phyloP scores from a whole-genome alignment of 2,113 vertebrate genomes.

The Labeo catla region DNA sequence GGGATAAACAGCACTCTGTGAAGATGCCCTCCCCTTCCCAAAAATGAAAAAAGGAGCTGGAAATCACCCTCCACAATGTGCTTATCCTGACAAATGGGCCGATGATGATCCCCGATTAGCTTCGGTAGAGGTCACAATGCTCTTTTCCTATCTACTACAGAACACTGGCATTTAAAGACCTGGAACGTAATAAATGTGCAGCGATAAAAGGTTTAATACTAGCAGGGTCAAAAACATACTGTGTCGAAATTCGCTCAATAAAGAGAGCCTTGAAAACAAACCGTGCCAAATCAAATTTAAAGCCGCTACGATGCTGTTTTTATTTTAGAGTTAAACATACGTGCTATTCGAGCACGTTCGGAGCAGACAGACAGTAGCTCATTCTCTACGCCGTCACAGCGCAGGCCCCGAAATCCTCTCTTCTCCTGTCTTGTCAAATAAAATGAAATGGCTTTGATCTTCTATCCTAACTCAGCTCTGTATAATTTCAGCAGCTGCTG shows the following conservation, averaged over 20 bases:
- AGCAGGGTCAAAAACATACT: not conserved
- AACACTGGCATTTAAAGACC: constrained; percentile 32
- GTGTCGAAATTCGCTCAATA: constrained; percentile 7
- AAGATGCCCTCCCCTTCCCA: constrained; percentile 13
- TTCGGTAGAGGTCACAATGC: constrained; percentile 62
- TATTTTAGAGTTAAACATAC: constrained; percentile 3
- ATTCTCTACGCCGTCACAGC: not conserved
- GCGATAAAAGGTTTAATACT: constrained; percentile 5
- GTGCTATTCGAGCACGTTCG: constrained; percentile 1
- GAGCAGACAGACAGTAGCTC: constrained; percentile 21
- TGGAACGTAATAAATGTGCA: constrained; percentile 21
- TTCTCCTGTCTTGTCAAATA: constrained; percentile 48
- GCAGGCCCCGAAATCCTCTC: constrained; percentile 48
- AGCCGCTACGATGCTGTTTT: not conserved
- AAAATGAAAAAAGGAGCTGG: constrained; percentile 27
- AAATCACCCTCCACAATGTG: constrained; percentile 46
- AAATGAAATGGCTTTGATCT: constrained; percentile 52
- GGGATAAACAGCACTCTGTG: not conserved
- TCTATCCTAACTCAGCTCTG: constrained; percentile 24
- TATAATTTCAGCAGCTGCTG: constrained; percentile 50
- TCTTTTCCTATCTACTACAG: constrained; percentile 1
- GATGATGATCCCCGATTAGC: constrained; percentile 70
- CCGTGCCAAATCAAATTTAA: not conserved
- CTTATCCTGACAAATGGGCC: constrained; percentile 63
- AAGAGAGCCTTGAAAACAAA: not conserved